Percentiles rank a stretch among this genome's conserved stretches.
Evolutionary conservation across 1,140 invertebrate species (phyloP).

Genomic region (Drosophila chauvacae): DNA sequence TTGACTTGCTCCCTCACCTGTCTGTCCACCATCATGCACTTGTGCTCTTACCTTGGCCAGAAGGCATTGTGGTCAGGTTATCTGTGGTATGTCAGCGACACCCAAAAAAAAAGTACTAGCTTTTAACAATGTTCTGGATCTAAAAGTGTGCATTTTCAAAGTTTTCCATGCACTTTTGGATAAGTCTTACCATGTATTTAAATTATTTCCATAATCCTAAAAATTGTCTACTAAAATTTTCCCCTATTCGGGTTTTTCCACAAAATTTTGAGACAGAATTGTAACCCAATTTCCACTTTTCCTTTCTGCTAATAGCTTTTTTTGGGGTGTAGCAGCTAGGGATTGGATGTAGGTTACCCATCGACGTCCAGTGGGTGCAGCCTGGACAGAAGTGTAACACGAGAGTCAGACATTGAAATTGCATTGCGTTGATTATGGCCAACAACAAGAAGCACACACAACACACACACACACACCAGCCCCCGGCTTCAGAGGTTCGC

Average conservation of each 20-base stretch:
- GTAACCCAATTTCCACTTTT: constrained; percentile 6
- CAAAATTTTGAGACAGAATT: no score
- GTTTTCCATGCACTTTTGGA: neutral
- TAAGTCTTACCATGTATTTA: neutral
- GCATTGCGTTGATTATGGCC: constrained; percentile 77
- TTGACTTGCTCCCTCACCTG: constrained; percentile 13
- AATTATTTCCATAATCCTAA: neutral
- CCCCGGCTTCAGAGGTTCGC: constrained; percentile 24
- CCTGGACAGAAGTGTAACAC: constrained; percentile 55
- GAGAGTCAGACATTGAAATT: constrained; percentile 81
- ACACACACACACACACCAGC: constrained; percentile 36
- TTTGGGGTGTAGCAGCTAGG: constrained; percentile 1
- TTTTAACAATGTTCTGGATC: neutral
- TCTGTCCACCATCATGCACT: neutral
- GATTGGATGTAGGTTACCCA: neutral
- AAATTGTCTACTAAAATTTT: neutral
- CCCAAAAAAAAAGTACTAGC: neutral
- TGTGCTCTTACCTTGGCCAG: constrained; percentile 32
- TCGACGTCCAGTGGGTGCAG: constrained; percentile 17
- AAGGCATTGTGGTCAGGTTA: neutral
- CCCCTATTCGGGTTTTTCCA: neutral
- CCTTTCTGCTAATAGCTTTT: constrained; percentile 9
- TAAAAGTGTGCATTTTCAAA: neutral
- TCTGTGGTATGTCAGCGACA: constrained; percentile 8
- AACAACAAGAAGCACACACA: constrained; percentile 56